Conservation (phyloP, 2,113 vertebrate species). For the Antigone vipio region DNA sequence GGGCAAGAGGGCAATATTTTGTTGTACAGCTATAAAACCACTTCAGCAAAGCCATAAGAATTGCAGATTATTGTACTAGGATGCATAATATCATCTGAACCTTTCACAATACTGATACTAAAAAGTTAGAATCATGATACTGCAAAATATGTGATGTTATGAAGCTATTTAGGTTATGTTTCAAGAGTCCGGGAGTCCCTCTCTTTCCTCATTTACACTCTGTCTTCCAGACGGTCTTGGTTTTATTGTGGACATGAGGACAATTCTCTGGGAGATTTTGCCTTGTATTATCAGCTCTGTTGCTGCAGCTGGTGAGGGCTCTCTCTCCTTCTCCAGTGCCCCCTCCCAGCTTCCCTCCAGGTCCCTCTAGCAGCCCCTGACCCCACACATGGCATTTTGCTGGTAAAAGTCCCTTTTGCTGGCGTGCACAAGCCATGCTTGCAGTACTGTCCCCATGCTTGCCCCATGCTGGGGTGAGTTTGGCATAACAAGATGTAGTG, state of each 20-base stretch:
- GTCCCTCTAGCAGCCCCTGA: neutral
- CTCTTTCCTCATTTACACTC: neutral
- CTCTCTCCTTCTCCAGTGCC: neutral
- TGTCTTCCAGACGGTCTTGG: neutral
- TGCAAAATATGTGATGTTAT: neutral
- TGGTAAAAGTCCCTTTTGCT: neutral
- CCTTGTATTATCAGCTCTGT: neutral
- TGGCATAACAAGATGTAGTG: neutral
- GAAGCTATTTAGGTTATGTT: neutral
- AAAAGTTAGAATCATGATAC: neutral
- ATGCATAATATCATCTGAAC: neutral
- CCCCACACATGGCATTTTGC: neutral
- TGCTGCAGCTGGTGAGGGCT: neutral
- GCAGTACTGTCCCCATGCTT: neutral
- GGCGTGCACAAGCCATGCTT: neutral
- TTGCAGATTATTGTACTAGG: neutral
- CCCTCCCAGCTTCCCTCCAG: neutral
- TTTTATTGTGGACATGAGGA: neutral
- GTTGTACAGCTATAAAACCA: neutral
- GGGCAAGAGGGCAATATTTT: neutral
- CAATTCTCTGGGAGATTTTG: neutral
- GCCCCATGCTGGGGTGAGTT: neutral
- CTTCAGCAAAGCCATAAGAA: neutral
- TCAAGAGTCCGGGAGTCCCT: neutral
- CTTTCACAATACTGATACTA: neutral